A percentile compares a stretch with the other conserved stretches of the same genome.
Conservation (phyloP, 2,888 invertebrate genomes). For the Parelbella ahira region DNA sequence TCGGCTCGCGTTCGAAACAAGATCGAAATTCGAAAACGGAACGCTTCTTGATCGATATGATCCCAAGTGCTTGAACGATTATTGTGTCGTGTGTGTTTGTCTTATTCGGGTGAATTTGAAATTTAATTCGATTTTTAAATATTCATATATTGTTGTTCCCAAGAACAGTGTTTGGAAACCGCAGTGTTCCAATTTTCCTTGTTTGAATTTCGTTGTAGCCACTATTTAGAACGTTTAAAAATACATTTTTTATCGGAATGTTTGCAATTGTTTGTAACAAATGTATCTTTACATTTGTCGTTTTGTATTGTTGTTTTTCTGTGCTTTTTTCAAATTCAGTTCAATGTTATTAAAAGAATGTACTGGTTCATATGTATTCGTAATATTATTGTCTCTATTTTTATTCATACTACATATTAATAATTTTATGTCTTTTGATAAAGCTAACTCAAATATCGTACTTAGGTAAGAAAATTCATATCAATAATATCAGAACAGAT, state of each 20-base stretch:
- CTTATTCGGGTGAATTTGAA: constrained; percentile 12
- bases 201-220: neutral
- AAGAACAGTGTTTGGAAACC: neutral
- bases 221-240: constrained; percentile 15
- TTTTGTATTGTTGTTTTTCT: no score
- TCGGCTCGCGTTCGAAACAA: constrained; percentile 37
- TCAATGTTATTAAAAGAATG: no score
- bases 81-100: constrained; percentile 13
- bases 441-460: no score
- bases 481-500: no score
- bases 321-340: no score
- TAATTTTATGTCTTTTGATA: no score
- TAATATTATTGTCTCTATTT: no score
- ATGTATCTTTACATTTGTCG: no score
- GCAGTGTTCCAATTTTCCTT: constrained; percentile 2
- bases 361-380: no score
- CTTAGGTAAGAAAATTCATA: no score
- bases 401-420: no score
- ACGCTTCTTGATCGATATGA: constrained; percentile 39
- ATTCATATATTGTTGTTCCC: neutral
- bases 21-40: constrained; percentile 33
- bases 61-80: constrained; percentile 29
- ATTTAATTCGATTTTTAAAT: constrained; percentile 5
- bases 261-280: neutral
- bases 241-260: constrained; percentile 17